Evolutionary conservation across 2,888 invertebrate genomes (phyloP), one percentile per base, ranked within the genome.

Genomic region (Trissolcus japonicus): DNA sequence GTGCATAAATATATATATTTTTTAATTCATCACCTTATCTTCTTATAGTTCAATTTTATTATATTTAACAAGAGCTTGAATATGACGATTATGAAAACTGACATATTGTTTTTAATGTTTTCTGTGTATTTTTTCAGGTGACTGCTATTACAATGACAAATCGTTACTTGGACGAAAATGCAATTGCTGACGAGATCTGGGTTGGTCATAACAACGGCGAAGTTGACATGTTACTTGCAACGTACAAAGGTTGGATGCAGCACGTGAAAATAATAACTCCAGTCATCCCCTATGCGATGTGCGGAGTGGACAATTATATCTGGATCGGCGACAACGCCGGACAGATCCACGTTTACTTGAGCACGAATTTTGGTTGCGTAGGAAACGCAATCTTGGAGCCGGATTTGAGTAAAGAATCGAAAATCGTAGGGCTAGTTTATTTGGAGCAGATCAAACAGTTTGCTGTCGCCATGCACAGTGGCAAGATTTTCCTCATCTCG

Each of bases 241-340:
- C 90, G 0, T 87, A 90, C 3, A 90, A 90, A 53, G 94, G 90
- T 76, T 93, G 91, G 91, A 83, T 93, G 25, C 93, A 94, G 79
- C 93, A 93, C 72, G 87, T 86, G 17, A 83, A 86, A 60, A 88
- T 89, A n/a, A 88, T 89, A 43, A 90, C 91, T 0, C 91, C 93
- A 0, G 92, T 93, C 55, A 88, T 92, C 78, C 93, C 93, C 76
- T 93, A 93, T 1, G 93, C 94, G 0, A 91, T 94, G 86, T 96
- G 95, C 85, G 92, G 94, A 13, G 94, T 96, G 1, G 94, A 94
- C 54, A 91, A 93, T 79, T 91, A 92, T 53, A 92, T 98, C 81
- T 98, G 98, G 98, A 92, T 97, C 81, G 98, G 97, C 0, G 98
- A 98, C 90, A 94, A 94, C 57, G 91, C 92, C 1, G 97, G 97